Percentiles rank a stretch among this genome's conserved stretches.
Conservation (phyloP, 1,140 invertebrate species). For the Monochamus saltuarius region DNA sequence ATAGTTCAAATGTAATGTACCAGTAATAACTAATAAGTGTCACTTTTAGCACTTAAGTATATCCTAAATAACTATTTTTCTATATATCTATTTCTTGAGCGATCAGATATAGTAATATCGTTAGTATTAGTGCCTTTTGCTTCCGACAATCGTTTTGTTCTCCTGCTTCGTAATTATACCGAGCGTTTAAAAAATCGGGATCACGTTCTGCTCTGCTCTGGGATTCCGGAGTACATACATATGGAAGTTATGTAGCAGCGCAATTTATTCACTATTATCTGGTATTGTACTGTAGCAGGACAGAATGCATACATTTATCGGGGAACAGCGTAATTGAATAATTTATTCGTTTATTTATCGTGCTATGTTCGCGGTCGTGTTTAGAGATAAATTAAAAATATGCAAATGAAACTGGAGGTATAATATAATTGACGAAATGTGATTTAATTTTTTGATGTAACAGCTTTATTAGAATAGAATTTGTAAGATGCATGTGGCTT, state of each 20-base stretch:
- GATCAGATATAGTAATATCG: no score
- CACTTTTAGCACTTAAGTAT: no score
- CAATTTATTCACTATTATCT: slow-evolving; percentile 33
- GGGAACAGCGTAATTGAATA: slow-evolving; percentile 38
- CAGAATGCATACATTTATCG: slow-evolving; percentile 34
- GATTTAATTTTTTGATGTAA: no score
- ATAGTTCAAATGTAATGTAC: no score
- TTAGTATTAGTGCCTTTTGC: no score
- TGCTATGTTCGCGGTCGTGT: slow-evolving; percentile 31
- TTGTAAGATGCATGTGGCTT: no score
- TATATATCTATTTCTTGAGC: no score
- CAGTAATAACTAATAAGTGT: no score
- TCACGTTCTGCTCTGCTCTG: slow-evolving; percentile 12
- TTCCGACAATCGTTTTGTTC: slow-evolving; percentile 6
- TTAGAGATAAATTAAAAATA: slow-evolving; percentile 4
- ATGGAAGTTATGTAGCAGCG: slow-evolving; percentile 23
- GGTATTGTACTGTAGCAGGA: slow-evolving; percentile 18
- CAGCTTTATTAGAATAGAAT: no score
- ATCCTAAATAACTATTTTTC: no score
- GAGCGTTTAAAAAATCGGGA: slow-evolving; percentile 12
- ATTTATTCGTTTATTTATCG: slow-evolving; percentile 36
- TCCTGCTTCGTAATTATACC: slow-evolving; percentile 14
- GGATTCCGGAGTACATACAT: slow-evolving; percentile 18
- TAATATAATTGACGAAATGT: no score
- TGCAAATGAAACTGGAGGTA: no score